Evolutionary conservation across 2,888 invertebrate species (phyloP), one percentile per base, ranked within the genome.

Genomic region (Xanthostigma xanthostigma): DNA sequence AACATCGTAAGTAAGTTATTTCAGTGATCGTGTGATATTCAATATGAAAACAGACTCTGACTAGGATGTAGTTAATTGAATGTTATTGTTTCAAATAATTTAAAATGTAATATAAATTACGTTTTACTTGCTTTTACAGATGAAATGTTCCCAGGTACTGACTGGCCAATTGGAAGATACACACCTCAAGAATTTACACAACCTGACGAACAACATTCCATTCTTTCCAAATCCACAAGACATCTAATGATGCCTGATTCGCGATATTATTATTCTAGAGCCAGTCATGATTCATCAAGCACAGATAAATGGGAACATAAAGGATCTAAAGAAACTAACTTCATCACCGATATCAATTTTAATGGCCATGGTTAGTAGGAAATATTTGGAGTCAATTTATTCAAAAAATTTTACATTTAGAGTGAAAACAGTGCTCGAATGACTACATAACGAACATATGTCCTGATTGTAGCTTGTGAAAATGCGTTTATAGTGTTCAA

Each of bases 101-200:
- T 40, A 2, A 40, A 45, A 43, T 51, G 46, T 50, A 51, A 55
- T 53, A 49, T 51, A 53, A 58, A 57, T 57, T 56, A 51, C 54
- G 54, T 56, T 52, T 52, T 50, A 55, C 54, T 58, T 56, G 49
- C 40, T 49, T 58, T 69, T 70, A 53, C 66, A 75, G 73, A 82
- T 56, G 76, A 80, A 52, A 77, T 79, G 60, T 68, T 77, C 53
- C 75, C 79, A 49, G 84, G 82, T 51, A 87, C 86, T 6, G 85
- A 85, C 54, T 81, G 81, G 58, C 86, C 87, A 1, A 73, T 79
- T 9, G 73, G 83, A 54, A 79, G 82, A n/a, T 85, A 83, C 56
- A 85, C 85, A 0, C 80, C 82, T 3, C 77, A 81, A 57, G 82
- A 84, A 59, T 86, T 81, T 64, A 87, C 86, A 2, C 84, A 86